Evolutionary conservation across 1,140 invertebrate genomes (phyloP).

Genomic region (Lethrus apterus): DNA sequence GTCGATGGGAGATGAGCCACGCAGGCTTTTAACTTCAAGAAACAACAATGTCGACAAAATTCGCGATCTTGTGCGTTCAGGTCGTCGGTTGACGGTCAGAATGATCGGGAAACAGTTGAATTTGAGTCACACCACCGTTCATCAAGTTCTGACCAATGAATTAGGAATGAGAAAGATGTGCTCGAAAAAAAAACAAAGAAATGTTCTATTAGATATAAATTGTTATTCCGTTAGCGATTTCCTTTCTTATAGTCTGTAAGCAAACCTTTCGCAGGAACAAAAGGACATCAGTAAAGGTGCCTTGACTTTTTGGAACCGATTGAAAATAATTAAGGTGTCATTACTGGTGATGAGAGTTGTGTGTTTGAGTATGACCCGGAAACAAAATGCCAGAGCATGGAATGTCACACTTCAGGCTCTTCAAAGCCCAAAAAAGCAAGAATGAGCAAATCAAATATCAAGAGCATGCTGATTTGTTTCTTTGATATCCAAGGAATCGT

Average conservation of each 20-base stretch:
- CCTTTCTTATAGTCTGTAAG: no score
- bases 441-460: slow-evolving; percentile 20
- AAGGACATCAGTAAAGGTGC: slow-evolving; percentile 17
- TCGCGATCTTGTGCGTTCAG: slow-evolving; percentile 14
- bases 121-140: slow-evolving; percentile 16
- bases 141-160: slow-evolving; percentile 25
- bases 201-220: no score
- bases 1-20: slow-evolving; percentile 21
- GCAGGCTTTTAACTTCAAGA: slow-evolving; percentile 14
- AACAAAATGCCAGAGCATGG: slow-evolving; percentile 30
- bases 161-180: slow-evolving; percentile 19
- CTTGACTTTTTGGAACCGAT: slow-evolving; percentile 17
- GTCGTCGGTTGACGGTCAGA: slow-evolving; percentile 13
- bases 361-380: slow-evolving; percentile 30
- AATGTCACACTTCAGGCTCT: slow-evolving; percentile 21
- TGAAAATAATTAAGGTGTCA: slow-evolving; percentile 21
- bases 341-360: slow-evolving; percentile 31
- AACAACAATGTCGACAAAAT: slow-evolving; percentile 12
- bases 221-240: no score
- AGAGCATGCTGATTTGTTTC: slow-evolving; percentile 20
- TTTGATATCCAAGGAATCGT: slow-evolving; percentile 22
- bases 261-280: slow-evolving; percentile 17
- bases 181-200: slow-evolving; percentile 13
- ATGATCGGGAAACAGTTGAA: slow-evolving; percentile 12
- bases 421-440: slow-evolving; percentile 26